Evolutionary conservation across 2,113 vertebrate species (phyloP).

Genomic region (Carassius gibelio): DNA sequence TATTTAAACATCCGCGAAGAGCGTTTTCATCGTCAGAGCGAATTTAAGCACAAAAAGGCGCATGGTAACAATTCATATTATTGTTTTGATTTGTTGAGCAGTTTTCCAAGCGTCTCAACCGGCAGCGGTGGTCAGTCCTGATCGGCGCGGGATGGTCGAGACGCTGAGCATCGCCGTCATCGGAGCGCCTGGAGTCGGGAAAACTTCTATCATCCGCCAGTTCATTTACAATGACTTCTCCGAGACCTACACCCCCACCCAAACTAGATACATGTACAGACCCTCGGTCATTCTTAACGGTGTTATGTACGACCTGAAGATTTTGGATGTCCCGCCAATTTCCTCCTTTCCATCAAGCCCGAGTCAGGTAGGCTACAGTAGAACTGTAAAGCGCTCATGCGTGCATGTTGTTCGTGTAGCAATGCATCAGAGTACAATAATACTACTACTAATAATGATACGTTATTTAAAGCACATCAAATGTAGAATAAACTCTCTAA

Average conservation of each 20-base stretch:
- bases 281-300: slow-evolving; percentile 87
- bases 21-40: not conserved
- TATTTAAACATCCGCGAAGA: not conserved
- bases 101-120: slow-evolving; percentile 8
- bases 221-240: slow-evolving; percentile 89
- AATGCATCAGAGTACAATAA: too few relatives aligned
- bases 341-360: slow-evolving; percentile 78
- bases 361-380: slow-evolving; percentile 66
- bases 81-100: slow-evolving; percentile 45
- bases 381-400: too few relatives aligned
- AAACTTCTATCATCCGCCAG: slow-evolving; percentile 90
- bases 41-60: not conserved
- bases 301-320: slow-evolving; percentile 85
- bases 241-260: slow-evolving; percentile 82
- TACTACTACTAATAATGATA: too few relatives aligned
- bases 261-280: slow-evolving; percentile 80
- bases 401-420: too few relatives aligned
- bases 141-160: slow-evolving; percentile 83
- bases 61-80: not conserved
- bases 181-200: slow-evolving; percentile 87
- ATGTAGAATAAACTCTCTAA: too few relatives aligned
- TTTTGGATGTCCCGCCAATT: slow-evolving; percentile 83
- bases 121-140: slow-evolving; percentile 69
- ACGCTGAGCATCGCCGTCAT: slow-evolving; percentile 88
- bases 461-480: too few relatives aligned